Base-by-base conservation (phyloP, 2,113 vertebrate species). In the Protomyctophum bolini region DNA sequence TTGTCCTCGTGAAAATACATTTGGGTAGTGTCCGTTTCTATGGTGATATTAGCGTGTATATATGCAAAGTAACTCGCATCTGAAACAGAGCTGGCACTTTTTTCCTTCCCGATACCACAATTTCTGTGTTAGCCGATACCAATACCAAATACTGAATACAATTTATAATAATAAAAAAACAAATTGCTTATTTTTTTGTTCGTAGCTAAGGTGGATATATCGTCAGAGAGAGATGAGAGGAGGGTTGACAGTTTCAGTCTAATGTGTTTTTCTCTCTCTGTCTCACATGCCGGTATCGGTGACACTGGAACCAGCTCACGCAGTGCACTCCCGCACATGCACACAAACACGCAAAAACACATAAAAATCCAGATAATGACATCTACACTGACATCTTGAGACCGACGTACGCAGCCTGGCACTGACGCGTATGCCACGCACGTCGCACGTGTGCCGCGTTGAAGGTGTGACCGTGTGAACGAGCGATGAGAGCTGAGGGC, bases 231-330 rank as follows among this genome's bases (percentile, higher is more conserved):
- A 63, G 79, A 76, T 72, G 78, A 80, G 78, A 66, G 51, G 63
- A 58, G 63, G 70, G 85, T 78, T 80, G 76, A 85, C 80, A 68
- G 80, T 60, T 60, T 77, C 76, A 76, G 74, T 66, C 64, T 69
- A 79, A 76, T 78, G 66, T 83, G 21, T 72, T 66, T 82, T 65
- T 47, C 56, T 46, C 57, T 70, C 6, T 54, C 8, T 70, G 62
- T 63, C 68, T 59, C 58, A 21, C 21, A 21, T 21, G 21, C 1
- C 21, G 21, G 21, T 21, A 21, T 21, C 21, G 1, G 21, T 21
- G 21, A 21, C 21, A 21, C 21, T 21, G 1, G 21, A 21, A 21
- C 21, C 21, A 21, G 21, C 21, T 21, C 11, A 9, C n/a, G 11
- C 4, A 7, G 21, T 21, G 21, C 21, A 28, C 64, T 66, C 14